These are phyloP conservation scores for Sebastes oblongus DNA, from an alignment of 2,797 vertebrate species.

Conservation along the genomic window DNA sequence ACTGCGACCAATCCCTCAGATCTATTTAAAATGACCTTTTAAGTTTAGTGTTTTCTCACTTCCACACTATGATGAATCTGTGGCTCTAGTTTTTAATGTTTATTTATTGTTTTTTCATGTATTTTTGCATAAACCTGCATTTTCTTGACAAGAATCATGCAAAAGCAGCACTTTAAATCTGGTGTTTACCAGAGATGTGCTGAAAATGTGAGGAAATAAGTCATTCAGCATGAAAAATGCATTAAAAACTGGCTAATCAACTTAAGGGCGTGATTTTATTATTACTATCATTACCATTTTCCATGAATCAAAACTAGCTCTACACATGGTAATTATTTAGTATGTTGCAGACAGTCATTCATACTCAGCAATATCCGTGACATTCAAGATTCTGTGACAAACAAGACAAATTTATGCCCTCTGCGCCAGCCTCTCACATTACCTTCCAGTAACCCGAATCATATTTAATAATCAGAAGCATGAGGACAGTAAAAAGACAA, in stretches of 20 bases:
- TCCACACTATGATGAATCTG: background rate
- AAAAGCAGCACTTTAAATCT: no score
- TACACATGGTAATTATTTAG: background rate
- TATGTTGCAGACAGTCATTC: background rate
- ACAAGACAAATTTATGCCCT: background rate
- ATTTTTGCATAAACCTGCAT: background rate
- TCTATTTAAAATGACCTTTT: background rate
- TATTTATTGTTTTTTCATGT: background rate
- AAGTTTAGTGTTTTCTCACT: background rate
- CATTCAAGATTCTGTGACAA: background rate
- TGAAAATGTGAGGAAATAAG: no score
- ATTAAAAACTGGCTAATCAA: background rate
- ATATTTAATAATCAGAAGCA: slow-evolving; percentile 20
- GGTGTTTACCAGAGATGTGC: no score
- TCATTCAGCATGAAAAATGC: background rate
- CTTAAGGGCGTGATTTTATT: background rate
- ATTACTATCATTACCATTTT: background rate
- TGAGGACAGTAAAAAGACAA: slow-evolving; percentile 10
- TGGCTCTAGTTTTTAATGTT: background rate
- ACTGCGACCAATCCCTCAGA: background rate
- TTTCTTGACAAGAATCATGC: background rate
- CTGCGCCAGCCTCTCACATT: background rate
- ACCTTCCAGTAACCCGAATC: background rate
- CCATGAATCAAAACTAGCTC: background rate
- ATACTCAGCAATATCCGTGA: background rate